These are phyloP conservation scores for Malurus leucopterus DNA, from an alignment of 2,797 vertebrate species.

Conservation along the genomic window DNA sequence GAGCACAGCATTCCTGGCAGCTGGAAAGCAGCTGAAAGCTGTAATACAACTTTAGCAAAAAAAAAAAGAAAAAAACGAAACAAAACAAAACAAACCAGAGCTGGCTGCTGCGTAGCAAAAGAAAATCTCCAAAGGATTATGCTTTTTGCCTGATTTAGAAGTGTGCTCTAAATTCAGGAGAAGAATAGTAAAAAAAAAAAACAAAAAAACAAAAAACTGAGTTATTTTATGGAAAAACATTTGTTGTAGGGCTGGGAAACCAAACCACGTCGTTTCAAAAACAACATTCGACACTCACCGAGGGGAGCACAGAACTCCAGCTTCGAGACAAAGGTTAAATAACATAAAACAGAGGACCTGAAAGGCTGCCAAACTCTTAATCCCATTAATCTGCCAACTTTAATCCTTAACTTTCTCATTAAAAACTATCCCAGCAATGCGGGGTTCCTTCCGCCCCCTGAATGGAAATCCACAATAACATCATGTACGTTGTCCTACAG, in stretches of 20 bases:
- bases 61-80: not conserved
- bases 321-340: not conserved
- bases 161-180: not conserved
- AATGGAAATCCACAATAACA: conserved; percentile 43
- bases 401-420: conserved; percentile 32
- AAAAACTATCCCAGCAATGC: not conserved
- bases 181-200: not conserved
- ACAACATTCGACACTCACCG: not conserved
- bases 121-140: not conserved
- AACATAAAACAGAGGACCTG: not conserved
- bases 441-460: not conserved
- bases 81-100: not conserved
- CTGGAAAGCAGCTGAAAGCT: not conserved
- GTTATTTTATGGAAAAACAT: not conserved
- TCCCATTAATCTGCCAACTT: conserved; percentile 27
- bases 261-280: not conserved
- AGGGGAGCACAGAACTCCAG: not conserved
- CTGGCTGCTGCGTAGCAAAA: not conserved
- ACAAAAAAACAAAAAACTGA: not conserved
- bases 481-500: not conserved
- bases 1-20: not conserved
- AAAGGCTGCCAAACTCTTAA: conserved; percentile 28
- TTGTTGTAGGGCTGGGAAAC: not conserved
- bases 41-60: not conserved
- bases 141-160: not conserved